A percentile compares a stretch with the other conserved stretches of the same genome.
These are phyloP conservation scores for Heteropelma amictum DNA, from an alignment of 2,888 invertebrate genomes.

Conservation along the genomic window DNA sequence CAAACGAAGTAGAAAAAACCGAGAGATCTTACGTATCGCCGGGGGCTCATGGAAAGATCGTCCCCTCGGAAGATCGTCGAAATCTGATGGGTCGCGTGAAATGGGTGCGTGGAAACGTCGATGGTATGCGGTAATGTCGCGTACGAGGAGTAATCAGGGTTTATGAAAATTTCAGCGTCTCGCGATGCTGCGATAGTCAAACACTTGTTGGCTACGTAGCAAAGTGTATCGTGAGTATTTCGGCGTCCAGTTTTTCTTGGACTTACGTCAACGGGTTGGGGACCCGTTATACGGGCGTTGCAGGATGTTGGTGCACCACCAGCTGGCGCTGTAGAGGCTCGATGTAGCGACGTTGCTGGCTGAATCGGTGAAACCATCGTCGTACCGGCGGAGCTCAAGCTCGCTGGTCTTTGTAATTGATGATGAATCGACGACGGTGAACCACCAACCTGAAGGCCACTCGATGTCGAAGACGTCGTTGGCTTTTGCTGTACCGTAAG, in stretches of 20 bases:
- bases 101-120: slow-evolving; percentile 12
- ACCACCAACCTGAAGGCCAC: slow-evolving; percentile 64
- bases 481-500: slow-evolving; percentile 84
- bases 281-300: slow-evolving; percentile 87
- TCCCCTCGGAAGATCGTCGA: neutral
- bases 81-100: slow-evolving; percentile 11
- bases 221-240: slow-evolving; percentile 17
- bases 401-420: slow-evolving; percentile 76
- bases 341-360: slow-evolving; percentile 75
- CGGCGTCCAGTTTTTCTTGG: slow-evolving; percentile 20
- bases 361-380: slow-evolving; percentile 71
- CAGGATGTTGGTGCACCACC: slow-evolving; percentile 79
- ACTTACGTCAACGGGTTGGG: slow-evolving; percentile 94
- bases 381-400: slow-evolving; percentile 74
- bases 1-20: slow-evolving; percentile 15
- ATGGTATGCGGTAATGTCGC: neutral
- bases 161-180: slow-evolving; percentile 4
- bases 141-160: neutral
- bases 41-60: slow-evolving; percentile 16
- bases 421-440: slow-evolving; percentile 77
- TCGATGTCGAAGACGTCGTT: slow-evolving; percentile 62
- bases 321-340: slow-evolving; percentile 73
- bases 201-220: neutral
- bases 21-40: slow-evolving; percentile 37
- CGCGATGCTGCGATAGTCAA: neutral